Evolutionary conservation across 2,888 invertebrate genomes (phyloP).

Genomic region (Seladonia tumulorum): DNA sequence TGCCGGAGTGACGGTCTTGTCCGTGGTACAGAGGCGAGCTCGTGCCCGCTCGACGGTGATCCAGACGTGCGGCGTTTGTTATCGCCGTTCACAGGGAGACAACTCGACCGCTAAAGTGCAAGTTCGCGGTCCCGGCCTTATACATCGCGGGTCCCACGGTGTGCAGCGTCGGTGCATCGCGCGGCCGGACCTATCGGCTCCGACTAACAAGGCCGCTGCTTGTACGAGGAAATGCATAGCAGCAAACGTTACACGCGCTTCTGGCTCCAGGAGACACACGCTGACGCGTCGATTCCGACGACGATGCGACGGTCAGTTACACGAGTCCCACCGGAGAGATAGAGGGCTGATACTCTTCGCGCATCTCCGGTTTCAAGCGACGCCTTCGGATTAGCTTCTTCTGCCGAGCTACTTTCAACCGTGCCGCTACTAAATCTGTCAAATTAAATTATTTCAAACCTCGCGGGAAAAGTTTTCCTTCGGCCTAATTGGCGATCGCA

Average conservation of each 20-base stretch:
- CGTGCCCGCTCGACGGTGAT: conserved; percentile 17
- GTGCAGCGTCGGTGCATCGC: conserved; percentile 31
- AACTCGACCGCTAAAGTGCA: conserved; percentile 44
- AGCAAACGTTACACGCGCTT: conserved; percentile 31
- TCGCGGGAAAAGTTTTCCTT: neutral
- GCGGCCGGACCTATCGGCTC: conserved; percentile 35
- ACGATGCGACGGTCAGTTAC: conserved; percentile 1
- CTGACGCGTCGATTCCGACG: conserved; percentile 25
- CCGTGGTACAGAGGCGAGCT: neutral
- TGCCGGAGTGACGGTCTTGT: conserved; percentile 17
- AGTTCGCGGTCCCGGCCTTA: conserved; percentile 58
- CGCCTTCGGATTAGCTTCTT: neutral
- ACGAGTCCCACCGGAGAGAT: neutral
- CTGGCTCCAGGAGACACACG: neutral
- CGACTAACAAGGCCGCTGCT: conserved; percentile 55
- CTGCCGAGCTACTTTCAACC: neutral
- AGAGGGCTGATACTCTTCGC: neutral
- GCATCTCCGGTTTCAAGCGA: neutral
- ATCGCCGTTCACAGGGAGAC: conserved; percentile 35
- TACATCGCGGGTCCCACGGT: conserved; percentile 64
- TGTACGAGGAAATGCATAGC: conserved; percentile 54
- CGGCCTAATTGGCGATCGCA: neutral
- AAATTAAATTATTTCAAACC: neutral
- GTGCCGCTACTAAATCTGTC: neutral
- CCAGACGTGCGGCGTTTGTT: conserved; percentile 56